These are phyloP conservation scores for Seladonia tumulorum DNA, from an alignment of 2,888 invertebrate genomes.

Conservation along the genomic window DNA sequence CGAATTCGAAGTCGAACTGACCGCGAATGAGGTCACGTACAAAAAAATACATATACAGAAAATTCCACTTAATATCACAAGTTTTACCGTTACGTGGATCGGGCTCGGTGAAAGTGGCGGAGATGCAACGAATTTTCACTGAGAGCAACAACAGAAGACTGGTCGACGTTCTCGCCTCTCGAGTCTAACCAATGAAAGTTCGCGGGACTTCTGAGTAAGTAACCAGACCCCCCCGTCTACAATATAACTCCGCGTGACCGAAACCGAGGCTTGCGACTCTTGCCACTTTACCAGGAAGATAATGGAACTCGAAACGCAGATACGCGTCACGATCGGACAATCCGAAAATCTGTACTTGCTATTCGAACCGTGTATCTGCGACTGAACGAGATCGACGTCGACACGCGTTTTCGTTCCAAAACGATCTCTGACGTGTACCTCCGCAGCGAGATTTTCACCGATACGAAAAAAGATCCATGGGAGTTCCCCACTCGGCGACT, in stretches of 20 bases:
- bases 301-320: not conserved
- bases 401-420: conserved; percentile 1
- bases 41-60: conserved; percentile 35
- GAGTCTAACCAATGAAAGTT: conserved; percentile 40
- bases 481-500: conserved; percentile 4
- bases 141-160: not conserved
- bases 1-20: conserved; percentile 5
- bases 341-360: not conserved
- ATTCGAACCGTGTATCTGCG: not conserved
- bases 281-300: not conserved
- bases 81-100: conserved; percentile 46
- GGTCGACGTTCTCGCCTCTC: conserved; percentile 8
- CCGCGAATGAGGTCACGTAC: conserved; percentile 35
- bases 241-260: not conserved
- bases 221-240: conserved; percentile 2
- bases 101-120: conserved; percentile 41
- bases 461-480: conserved; percentile 21
- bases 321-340: not conserved
- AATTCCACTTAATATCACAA: conserved; percentile 38
- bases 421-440: conserved; percentile 28
- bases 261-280: not conserved
- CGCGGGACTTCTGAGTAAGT: conserved; percentile 30
- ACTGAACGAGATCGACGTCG: not conserved
- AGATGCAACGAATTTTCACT: conserved; percentile 34
- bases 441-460: conserved; percentile 12